Evolutionary conservation across 2,797 vertebrate genomes (phyloP), one percentile per base, ranked within the genome.

Genomic region (Steatocranus sp.): DNA sequence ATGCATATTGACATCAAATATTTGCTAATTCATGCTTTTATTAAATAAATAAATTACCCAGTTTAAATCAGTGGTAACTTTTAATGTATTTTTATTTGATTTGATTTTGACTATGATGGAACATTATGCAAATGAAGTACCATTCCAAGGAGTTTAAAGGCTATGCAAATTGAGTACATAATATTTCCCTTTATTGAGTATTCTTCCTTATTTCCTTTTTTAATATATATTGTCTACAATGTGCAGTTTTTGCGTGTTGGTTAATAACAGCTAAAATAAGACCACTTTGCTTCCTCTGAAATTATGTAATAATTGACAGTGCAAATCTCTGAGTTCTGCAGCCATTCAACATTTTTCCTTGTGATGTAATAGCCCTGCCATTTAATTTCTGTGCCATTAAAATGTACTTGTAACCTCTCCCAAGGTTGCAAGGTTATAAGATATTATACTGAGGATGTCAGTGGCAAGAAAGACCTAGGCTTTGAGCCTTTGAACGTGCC

Each of bases 11-110:
- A 76, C 74, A 83, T 83, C 43, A 81, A 58, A 77, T 82, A 58
- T 81, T 80, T 68, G 34, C 75, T 54, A 74, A 80, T 81, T 51
- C 48, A 49, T 76, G 74, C 8, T 86, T 87, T 84, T 63, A 84
- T 83, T 51, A 83, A 74, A 43, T 3, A 43, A 81, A 87, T 79
- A 68, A 51, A 84, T 87, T 18, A 6, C 10, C 27, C 41, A 3
- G 70, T 89, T 82, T 88, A 8, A 79, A 76, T 76, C 85, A 78
- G 77, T 77, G 75, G 82, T 63, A 61, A 83, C 58, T 63, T 80
- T 80, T 84, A 38, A 86, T 87, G 53, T 75, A 83, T 86, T 78
- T 87, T 78, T 36, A 80, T 76, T 73, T 48, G 4, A 32, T 48
- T 73, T 30, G 25, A 73, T 48, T 73, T 73, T 12, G 54, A 81